Conservation (phyloP, 2,888 invertebrate genomes). For the Drosophila peninsularis region DNA sequence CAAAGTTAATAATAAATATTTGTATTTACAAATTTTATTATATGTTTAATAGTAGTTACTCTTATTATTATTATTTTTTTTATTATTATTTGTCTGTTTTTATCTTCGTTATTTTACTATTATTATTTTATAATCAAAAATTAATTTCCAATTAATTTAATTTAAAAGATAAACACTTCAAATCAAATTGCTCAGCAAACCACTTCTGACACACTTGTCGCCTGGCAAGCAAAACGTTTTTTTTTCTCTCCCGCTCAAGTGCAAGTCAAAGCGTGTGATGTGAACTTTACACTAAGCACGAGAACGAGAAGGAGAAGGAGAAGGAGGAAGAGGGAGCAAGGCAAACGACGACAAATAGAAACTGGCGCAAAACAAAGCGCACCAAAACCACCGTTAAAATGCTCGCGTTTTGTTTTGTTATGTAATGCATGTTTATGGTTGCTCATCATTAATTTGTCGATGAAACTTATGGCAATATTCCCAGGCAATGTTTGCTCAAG, state of each 20-base stretch:
- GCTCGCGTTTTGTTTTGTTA: conserved; percentile 72
- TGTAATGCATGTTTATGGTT: conserved; percentile 80
- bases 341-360: conserved; percentile 52
- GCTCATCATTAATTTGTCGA: conserved; percentile 78
- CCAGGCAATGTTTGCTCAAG: conserved; percentile 73
- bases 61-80: not conserved
- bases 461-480: conserved; percentile 79
- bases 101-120: not conserved
- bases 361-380: conserved; percentile 37
- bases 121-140: not conserved
- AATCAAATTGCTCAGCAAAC: not conserved
- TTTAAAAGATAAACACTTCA: not conserved
- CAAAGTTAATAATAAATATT: too few species aligned
- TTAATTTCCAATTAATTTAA: not conserved
- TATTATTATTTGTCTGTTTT: not conserved
- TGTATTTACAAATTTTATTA: too few species aligned
- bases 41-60: not conserved
- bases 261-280: conserved; percentile 54
- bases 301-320: conserved; percentile 1
- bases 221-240: conserved; percentile 19
- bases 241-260: conserved; percentile 29
- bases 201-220: conserved; percentile 39
- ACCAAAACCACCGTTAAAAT: conserved; percentile 39
- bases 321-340: conserved; percentile 3
- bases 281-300: conserved; percentile 61